Base-by-base conservation (phyloP, 2,888 invertebrate species). In the Pachymerium ferrugineum region DNA sequence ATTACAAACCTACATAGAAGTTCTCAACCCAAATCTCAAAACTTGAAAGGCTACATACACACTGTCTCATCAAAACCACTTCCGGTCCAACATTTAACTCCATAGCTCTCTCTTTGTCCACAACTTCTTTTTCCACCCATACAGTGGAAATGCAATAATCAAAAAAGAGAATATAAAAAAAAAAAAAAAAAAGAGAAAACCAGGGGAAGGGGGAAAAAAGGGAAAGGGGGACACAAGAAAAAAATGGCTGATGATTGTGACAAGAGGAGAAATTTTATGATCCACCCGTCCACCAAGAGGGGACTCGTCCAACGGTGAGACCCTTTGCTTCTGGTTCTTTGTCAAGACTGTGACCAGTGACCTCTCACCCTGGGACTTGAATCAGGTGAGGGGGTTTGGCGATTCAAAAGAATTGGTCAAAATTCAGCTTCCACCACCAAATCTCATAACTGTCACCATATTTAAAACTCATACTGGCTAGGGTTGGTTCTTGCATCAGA, bases 241-340 rank as follows among this genome's bases (percentile, higher is more conserved):
- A 54, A 54, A 54, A 54, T 54, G 54, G 54, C 54, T 54, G 54
- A 54, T 54, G 54, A 54, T 54, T 54, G 54, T 54, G 54, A 54
- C 54, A 54, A 54, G 54, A 54, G 54, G 54, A 54, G 54, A 54
- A 54, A 54, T 54, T 54, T 54, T 54, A 54, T 25, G 54, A 54
- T 54, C 54, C 54, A 54, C 54, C 54, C 54, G 54, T 54, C 54
- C 54, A 54, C 54, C 54, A 25, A 54, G 54, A 54, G 54, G 54
- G 54, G 54, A 54, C 54, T 54, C 54, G 25, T 54, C 54, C 54
- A 54, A 54, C 54, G 28, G 54, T 54, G 54, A 54, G 54, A 54
- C 54, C 54, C 54, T 54, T 54, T 54, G 54, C 54, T 54, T 54
- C 54, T 54, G 54, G 54, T 54, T 54, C 54, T 54, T 54, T 54